Conservation (phyloP, 2,888 invertebrate species). For the Nycteola revayana region DNA sequence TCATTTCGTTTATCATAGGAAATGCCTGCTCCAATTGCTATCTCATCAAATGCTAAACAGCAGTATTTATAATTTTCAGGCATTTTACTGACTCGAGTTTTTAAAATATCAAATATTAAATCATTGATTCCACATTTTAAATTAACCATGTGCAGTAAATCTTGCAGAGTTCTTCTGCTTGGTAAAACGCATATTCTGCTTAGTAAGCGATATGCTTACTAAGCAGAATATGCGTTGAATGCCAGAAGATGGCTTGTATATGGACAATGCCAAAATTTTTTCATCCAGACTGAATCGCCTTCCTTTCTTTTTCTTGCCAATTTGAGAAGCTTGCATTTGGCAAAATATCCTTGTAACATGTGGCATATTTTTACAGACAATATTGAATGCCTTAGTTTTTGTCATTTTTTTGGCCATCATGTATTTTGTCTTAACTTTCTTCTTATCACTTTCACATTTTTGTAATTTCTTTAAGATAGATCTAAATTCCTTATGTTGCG, state of each 20-base stretch:
- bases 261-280: conserved; percentile 13
- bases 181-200: conserved; percentile 3
- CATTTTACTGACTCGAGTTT: conserved; percentile 5
- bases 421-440: conserved; percentile 1
- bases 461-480: conserved; percentile 1
- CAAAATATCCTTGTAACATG: conserved; percentile 8
- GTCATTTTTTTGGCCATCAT: conserved; percentile 3
- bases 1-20: conserved; percentile 4
- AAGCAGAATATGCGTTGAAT: conserved; percentile 12
- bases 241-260: conserved; percentile 20
- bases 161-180: conserved; percentile 1
- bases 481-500: not conserved
- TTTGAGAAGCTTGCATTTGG: conserved; percentile 11
- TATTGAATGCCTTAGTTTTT: too few relatives aligned
- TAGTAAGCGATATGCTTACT: conserved; percentile 5
- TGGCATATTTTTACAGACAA: conserved; percentile 2
- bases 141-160: not conserved
- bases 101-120: conserved; percentile 2
- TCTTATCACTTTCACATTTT: conserved; percentile 5
- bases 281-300: conserved; percentile 16
- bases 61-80: conserved; percentile 4
- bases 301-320: conserved; percentile 10
- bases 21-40: conserved; percentile 3
- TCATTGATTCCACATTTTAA: not conserved
- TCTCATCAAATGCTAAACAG: conserved; percentile 5